phyloP scores from a whole-genome alignment of 2,113 vertebrate species.

The Aramus guarauna region DNA sequence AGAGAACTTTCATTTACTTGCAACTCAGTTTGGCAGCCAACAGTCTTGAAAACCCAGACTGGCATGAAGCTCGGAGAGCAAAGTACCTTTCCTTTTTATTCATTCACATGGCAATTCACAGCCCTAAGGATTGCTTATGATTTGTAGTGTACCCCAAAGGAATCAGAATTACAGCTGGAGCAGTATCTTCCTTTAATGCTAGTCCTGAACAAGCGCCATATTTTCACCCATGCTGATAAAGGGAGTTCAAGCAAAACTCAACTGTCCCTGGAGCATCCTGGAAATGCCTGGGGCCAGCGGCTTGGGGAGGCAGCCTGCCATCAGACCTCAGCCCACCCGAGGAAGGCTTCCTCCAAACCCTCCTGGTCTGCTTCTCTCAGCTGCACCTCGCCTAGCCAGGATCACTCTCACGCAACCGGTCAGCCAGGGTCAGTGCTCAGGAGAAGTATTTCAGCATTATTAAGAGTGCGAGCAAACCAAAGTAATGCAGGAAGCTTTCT shows the following conservation, averaged over 20 bases:
- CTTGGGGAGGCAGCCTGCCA: background rate
- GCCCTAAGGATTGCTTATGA: background rate
- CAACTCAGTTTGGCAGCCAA: slow-evolving; percentile 16
- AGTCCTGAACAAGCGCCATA: background rate
- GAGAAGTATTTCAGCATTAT: background rate
- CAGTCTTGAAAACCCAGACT: background rate
- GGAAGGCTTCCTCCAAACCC: background rate
- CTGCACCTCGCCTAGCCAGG: background rate
- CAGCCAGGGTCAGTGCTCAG: background rate
- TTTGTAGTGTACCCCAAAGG: background rate
- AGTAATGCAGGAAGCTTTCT: background rate
- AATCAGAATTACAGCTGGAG: background rate
- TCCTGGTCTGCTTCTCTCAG: background rate
- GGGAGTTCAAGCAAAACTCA: background rate
- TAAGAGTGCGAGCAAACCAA: background rate
- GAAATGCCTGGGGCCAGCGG: background rate
- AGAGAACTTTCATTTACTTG: slow-evolving; percentile 41
- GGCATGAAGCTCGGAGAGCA: background rate
- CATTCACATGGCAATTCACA: slow-evolving; percentile 17
- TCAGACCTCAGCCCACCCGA: background rate
- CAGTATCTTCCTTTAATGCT: background rate
- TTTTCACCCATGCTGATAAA: background rate
- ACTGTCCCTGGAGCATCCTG: background rate
- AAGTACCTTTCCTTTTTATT: slow-evolving; percentile 22
- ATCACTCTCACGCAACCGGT: background rate